Base-by-base conservation (phyloP, 1,140 invertebrate genomes). In the Papilio helenus region DNA sequence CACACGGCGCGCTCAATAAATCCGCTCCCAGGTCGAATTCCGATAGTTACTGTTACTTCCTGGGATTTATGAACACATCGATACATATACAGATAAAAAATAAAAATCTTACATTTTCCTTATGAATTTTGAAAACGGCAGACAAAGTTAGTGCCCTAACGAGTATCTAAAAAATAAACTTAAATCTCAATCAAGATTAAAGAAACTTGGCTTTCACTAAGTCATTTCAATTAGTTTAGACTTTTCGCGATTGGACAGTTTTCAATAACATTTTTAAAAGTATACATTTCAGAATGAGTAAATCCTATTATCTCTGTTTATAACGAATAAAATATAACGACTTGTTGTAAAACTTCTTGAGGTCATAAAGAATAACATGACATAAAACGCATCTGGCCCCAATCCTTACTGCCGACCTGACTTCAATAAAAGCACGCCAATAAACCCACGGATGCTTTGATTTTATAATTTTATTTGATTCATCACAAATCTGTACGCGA, bases 1-100 rank as follows among this genome's bases (percentile, higher is more conserved):
- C 72, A 74, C 72, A 74, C 72, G 72, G 72, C 42, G 39, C 23
- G 9, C 20, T n/a, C 72, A 74, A 74, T 74, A 74, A 74, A 74
- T 74, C 72, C 72, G 14, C 12, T 26, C 72, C 44, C 39, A 49
- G 44, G 46, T 12, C n/a, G 20, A 68, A 16, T 44, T 42, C 39
- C 71, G 39, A 74, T 49, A 51, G 39, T 74, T 20, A 44, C 72
- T 46, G 39, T 74, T 20, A 44, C 72, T 46, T 74, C n/a, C 12
- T 49, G 12, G 42, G 23, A 14, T 74, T 74, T 68, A 68, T 29
- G 61, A 29, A 23, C 58, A 61, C 26, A 29, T 26, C 9, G 9
- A 10, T 18, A 68, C 26, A 65, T 12, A 9, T 61, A 61, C 8
- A 23, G 8, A 61, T 12, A 61, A 61, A 55, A 58, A 55, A n/a